Evolutionary conservation across 2,797 vertebrate genomes (phyloP), one percentile per base, ranked within the genome.

Genomic region (Melanogrammus aeglefinus): DNA sequence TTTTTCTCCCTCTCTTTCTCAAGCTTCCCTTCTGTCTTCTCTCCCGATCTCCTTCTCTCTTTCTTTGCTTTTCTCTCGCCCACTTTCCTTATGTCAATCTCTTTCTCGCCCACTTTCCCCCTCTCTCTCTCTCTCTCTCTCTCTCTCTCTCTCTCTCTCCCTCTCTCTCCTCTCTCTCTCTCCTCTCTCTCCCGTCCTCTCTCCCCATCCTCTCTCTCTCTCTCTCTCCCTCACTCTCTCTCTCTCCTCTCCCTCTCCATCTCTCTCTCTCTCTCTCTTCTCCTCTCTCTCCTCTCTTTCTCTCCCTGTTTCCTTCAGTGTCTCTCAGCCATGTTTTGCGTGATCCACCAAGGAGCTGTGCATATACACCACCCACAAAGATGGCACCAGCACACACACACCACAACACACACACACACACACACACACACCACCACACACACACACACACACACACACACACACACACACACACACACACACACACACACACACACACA

Each of bases 401-500:
- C n/a, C n/a, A n/a, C n/a, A n/a, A n/a, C n/a, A n/a, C n/a, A n/a
- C n/a, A n/a, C n/a, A n/a, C n/a, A n/a, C n/a, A n/a, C n/a, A n/a
- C n/a, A n/a, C n/a, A n/a, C n/a, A n/a, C n/a, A n/a, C n/a, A n/a
- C n/a, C n/a, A n/a, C n/a, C n/a, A n/a, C n/a, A n/a, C n/a, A n/a
- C n/a, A n/a, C n/a, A n/a, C n/a, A n/a, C n/a, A n/a, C n/a, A n/a
- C n/a, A n/a, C n/a, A n/a, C n/a, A n/a, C n/a, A n/a, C n/a, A n/a
- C n/a, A n/a, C n/a, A n/a, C n/a, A n/a, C n/a, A 38, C 31, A n/a
- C 3, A 12, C 73, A 14, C 9, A 6, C 10, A 14, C 33, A 74
- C 47, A 39, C 24, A 29, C 76, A 73, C 71, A 77, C 29, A 76
- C 73, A 74, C 69, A 78, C 72, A 73, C 78, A 70, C 44, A n/a